Percentiles rank a stretch among this genome's conserved stretches.
phyloP scores from a whole-genome alignment of 2,888 invertebrate genomes.

The Argyresthia albistria region DNA sequence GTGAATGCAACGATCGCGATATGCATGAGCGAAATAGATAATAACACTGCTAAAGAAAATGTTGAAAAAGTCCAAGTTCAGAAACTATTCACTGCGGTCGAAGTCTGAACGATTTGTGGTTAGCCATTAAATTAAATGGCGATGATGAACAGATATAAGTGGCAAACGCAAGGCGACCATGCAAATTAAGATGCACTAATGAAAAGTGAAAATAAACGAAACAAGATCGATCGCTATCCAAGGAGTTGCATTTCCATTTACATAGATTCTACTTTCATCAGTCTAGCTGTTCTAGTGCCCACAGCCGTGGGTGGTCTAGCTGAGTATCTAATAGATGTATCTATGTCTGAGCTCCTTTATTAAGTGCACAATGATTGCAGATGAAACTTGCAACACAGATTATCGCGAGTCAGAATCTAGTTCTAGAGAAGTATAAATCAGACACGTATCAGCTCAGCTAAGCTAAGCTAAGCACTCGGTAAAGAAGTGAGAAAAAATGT shows the following conservation, averaged over 20 bases:
- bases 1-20: too few species aligned
- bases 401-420: neutral
- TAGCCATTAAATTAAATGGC: too few species aligned
- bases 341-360: constrained; percentile 1
- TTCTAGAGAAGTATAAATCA: neutral
- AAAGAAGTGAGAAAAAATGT: neutral
- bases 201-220: neutral
- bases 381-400: neutral
- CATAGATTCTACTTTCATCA: neutral
- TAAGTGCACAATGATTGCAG: constrained; percentile 2
- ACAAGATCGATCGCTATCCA: neutral
- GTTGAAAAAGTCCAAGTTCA: too few species aligned
- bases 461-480: neutral
- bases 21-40: too few species aligned
- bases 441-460: neutral
- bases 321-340: neutral
- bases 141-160: too few species aligned
- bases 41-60: too few species aligned
- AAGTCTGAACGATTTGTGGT: too few species aligned
- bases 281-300: neutral
- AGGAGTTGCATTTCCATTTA: neutral
- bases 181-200: too few species aligned
- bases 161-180: too few species aligned
- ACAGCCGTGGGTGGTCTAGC: neutral
- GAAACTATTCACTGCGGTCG: too few species aligned